A percentile compares a stretch with the other conserved stretches of the same genome.
phyloP scores from a whole-genome alignment of 23 tunicate genomes.

The Trididemnum miniatum region DNA sequence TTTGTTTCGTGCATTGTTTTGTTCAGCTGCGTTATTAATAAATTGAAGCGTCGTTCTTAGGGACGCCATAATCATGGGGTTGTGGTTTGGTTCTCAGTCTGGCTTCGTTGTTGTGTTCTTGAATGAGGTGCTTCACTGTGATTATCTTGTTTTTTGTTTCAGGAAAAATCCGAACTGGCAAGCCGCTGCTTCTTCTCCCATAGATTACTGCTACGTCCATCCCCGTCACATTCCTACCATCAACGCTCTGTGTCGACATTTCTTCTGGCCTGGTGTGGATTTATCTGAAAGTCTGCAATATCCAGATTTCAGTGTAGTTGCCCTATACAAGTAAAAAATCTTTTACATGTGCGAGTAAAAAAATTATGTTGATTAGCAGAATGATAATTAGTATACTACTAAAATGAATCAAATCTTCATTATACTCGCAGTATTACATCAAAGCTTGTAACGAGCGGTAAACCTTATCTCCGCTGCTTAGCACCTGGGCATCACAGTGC shows the following conservation, averaged over 20 bases:
- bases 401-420: no score
- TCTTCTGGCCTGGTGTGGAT: slow-evolving; percentile 86
- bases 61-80: not conserved
- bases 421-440: no score
- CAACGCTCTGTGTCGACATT: slow-evolving; percentile 74
- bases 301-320: slow-evolving; percentile 93
- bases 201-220: slow-evolving; percentile 79
- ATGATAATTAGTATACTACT: not conserved
- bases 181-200: slow-evolving; percentile 39
- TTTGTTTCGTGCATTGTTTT: not conserved
- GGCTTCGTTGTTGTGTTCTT: not conserved
- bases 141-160: no score
- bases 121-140: no score
- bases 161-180: slow-evolving; percentile 32
- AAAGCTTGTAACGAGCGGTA: no score
- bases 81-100: not conserved
- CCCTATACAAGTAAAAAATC: slow-evolving; percentile 65
- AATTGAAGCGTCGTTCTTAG: no score
- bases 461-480: no score
- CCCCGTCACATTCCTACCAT: slow-evolving; percentile 78
- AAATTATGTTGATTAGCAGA: not conserved
- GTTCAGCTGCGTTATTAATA: no score
- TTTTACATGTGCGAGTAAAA: not conserved
- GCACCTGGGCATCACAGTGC: no score
- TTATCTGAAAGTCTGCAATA: slow-evolving; percentile 79